Conservation (phyloP, 1,140 invertebrate species). For the Euwallacea fornicatus region DNA sequence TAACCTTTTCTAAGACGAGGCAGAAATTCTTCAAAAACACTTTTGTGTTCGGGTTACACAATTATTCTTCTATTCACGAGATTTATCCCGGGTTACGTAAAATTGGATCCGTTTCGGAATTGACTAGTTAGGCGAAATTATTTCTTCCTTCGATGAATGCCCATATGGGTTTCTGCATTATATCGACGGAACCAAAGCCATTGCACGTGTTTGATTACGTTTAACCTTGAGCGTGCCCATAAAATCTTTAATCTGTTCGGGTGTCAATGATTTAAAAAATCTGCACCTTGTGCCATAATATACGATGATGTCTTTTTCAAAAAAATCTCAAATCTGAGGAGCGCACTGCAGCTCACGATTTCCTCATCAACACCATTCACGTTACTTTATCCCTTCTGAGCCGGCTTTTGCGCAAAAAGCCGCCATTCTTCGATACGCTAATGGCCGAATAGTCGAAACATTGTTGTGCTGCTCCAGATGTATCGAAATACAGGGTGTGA, state of each 20-base stretch:
- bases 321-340: background rate
- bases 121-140: constrained; percentile 34
- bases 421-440: no score
- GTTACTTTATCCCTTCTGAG: no score
- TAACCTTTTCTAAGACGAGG: constrained; percentile 35
- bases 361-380: background rate
- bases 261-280: background rate
- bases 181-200: background rate
- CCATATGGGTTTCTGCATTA: no score
- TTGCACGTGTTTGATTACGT: background rate
- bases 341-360: background rate
- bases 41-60: constrained; percentile 42
- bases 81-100: constrained; percentile 36
- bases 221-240: background rate
- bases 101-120: constrained; percentile 36
- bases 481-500: no score
- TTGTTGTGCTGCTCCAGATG: no score
- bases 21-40: constrained; percentile 28
- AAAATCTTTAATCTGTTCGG: background rate
- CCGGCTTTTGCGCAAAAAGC: no score
- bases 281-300: background rate
- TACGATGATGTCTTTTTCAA: background rate
- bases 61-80: constrained; percentile 38
- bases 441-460: no score
- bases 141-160: constrained; percentile 11